Evolutionary conservation across 1,140 invertebrate genomes (phyloP), one percentile per base, ranked within the genome.

Genomic region (Sinella curviseta): DNA sequence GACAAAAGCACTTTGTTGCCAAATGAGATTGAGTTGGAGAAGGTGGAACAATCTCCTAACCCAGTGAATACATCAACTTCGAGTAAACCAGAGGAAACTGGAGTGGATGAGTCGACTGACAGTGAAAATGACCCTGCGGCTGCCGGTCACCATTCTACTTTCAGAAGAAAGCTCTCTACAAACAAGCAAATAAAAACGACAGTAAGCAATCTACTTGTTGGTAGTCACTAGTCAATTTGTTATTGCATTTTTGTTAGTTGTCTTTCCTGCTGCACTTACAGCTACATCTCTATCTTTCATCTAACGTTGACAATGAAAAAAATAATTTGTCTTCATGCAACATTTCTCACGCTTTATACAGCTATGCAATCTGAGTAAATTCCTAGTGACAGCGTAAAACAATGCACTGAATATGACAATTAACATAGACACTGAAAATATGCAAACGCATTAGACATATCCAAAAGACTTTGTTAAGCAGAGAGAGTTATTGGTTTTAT

Each of bases 111-210:
- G 79, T 90, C 89, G 65, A 91, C 91, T 20, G 91, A 92, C 83
- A 92, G 91, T 84, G 91, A 92, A 86, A 90, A 89, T 78, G 91
- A 92, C 86, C 88, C 89, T 26, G 91, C 91, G 84, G 90, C 91
- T 80, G 90, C 90, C 48, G 89, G 85, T n/a, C 65, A 70, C 31
- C 65, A 70, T 24, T 77, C 86, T 85, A 89, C 89, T 79, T 92
- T 92, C 85, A 90, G 91, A 84, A 87, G 91, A 85, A 88, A 90
- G 83, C 88, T 92, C 83, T 92, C 91, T 75, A 92, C 90, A 67
- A 91, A 92, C 84, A 89, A 89, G 85, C 89, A 90, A 81, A 90
- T 91, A 78, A 90, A 90, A 85, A 89, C 87, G 85, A 88, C 89
- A 86, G 91, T 92, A 87, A 88, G 89, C 87, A 80, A 82, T 81